A percentile compares a stretch with the other conserved stretches of the same genome.
Conservation (phyloP, 2,888 invertebrate genomes). For the Diogma glabrata region DNA sequence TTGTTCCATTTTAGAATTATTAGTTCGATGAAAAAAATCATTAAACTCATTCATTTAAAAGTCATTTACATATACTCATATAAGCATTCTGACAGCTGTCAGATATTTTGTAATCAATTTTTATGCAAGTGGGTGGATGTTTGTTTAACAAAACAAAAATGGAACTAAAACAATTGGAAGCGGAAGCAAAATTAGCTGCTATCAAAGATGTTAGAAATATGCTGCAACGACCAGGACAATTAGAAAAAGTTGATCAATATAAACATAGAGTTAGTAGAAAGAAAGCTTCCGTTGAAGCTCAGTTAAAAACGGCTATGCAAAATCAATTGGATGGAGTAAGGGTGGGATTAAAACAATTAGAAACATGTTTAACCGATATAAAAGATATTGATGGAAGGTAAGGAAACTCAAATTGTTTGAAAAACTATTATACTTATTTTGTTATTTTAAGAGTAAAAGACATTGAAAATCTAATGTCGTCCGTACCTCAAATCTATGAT, state of each 20-base stretch:
- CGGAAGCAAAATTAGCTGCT: conserved; percentile 64
- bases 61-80: no score
- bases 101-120: not conserved
- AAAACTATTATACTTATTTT: conserved; percentile 13
- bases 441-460: conserved; percentile 51
- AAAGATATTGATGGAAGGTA: conserved; percentile 51
- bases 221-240: conserved; percentile 87
- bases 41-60: no score
- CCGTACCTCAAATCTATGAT: conserved; percentile 67
- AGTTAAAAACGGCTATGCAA: conserved; percentile 93
- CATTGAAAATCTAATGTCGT: conserved; percentile 60
- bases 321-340: conserved; percentile 94
- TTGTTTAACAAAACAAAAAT: conserved; percentile 19
- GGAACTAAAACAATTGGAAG: conserved; percentile 57
- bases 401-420: not conserved
- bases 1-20: no score
- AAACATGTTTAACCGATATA: conserved; percentile 76
- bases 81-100: not conserved
- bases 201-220: conserved; percentile 81
- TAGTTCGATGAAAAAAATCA: no score
- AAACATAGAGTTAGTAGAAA: conserved; percentile 33
- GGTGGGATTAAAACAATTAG: conserved; percentile 82
- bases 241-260: conserved; percentile 65
- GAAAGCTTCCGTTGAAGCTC: conserved; percentile 32
- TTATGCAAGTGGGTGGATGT: not conserved